Evolutionary conservation across 1,140 invertebrate species (phyloP), one percentile per base, ranked within the genome.

Genomic region (Euschistus heros): DNA sequence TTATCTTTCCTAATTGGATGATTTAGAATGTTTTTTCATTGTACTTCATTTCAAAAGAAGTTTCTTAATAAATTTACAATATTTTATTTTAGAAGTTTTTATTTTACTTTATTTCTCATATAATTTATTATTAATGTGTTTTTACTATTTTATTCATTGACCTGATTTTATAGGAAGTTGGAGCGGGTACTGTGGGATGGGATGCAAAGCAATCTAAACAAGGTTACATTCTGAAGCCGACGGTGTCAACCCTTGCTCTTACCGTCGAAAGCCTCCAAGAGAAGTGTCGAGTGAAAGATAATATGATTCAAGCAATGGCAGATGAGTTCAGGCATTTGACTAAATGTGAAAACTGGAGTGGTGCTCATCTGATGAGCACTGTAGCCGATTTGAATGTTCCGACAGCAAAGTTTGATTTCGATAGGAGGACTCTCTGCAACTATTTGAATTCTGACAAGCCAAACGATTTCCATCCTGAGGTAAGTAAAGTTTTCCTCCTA

Each of bases 251-350:
- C 14, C 64, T 66, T 4, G 61, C 63, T 24, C 47, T 66, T 62
- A 52, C 64, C 18, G 64, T 65, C 0, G 68, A 62, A 47, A 60
- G 63, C 27, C 57, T 68, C 5, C 62, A 68, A 50, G 65, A 60
- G 2, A 68, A 69, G 33, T 68, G 67, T 26, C 17, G 60, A 15
- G 24, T 68, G 20, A 69, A 69, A 55, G 67, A 69, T 52, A 30
- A 42, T 3, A 63, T 69, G 24, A 69, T 69, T n/a, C 54, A 68
- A 61, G 54, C 20, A 27, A 17, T 69, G 44, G 68, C 68, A 10
- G 66, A 69, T 60, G 68, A 69, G 46, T 60, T 69, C 7, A 8
- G 64, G 6, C 37, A 66, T 8, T 66, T 64, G 47, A 59, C 50
- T 5, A 47, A 63, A 26, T 57, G 42, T 52, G 42, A 50, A 15